A percentile compares a stretch with the other conserved stretches of the same genome.
Conservation (phyloP, 2,888 invertebrate species). For the Abrostola tripartita region DNA sequence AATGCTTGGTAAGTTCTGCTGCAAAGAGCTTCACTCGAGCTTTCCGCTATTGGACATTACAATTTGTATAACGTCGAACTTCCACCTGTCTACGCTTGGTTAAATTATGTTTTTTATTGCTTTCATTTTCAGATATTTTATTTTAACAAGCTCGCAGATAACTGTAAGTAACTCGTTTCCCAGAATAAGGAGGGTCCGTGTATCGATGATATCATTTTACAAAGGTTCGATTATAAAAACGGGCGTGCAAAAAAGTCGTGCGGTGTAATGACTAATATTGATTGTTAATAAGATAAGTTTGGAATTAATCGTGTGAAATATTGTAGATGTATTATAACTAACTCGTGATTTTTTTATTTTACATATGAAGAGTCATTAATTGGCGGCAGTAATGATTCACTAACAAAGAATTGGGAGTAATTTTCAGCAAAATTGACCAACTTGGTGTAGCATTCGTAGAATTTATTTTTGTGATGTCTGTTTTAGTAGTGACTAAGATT, state of each 20-base stretch:
- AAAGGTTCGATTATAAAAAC: conserved; percentile 46
- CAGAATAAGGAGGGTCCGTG: conserved; percentile 54
- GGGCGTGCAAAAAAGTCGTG: conserved; percentile 39
- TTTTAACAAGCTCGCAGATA: conserved; percentile 2
- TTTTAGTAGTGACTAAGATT: conserved; percentile 19
- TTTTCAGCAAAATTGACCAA: neutral
- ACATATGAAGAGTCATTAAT: conserved; percentile 18
- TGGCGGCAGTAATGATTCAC: conserved; percentile 22
- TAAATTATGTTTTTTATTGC: conserved; percentile 19
- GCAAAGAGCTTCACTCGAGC: conserved; percentile 2
- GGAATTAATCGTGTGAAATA: conserved; percentile 19
- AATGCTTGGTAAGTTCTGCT: conserved; percentile 48
- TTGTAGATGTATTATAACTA: neutral
- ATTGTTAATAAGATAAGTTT: conserved; percentile 42
- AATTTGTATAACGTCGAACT: neutral
- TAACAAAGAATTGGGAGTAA: conserved; percentile 7
- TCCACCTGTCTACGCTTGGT: conserved; percentile 6
- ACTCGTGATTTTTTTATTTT: neutral
- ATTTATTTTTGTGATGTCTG: conserved; percentile 6
- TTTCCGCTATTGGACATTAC: conserved; percentile 22
- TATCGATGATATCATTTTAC: conserved; percentile 67
- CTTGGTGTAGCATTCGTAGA: neutral
- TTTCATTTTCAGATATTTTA: conserved; percentile 17
- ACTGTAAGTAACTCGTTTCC: conserved; percentile 32
- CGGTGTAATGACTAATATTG: conserved; percentile 48